Evolutionary conservation across 2,113 vertebrate species (phyloP).

Genomic region (Lasiurus cinereus): DNA sequence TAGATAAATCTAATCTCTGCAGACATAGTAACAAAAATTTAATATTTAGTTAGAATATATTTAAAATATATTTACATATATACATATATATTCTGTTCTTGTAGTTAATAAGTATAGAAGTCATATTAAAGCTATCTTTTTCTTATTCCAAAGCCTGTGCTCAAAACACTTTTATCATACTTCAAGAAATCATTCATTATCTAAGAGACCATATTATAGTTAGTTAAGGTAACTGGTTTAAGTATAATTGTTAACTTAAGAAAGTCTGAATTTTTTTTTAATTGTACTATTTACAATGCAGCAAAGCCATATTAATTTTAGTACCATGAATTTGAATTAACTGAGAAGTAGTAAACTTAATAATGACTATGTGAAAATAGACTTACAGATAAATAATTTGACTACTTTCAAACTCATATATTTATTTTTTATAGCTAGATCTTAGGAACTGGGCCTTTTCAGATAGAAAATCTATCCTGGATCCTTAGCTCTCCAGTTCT

Average conservation of each 20-base stretch:
- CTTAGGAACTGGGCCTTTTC: background rate
- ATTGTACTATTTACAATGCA: constrained; percentile 9
- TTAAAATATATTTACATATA: background rate
- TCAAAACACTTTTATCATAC: background rate
- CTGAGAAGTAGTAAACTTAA: background rate
- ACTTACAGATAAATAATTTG: constrained; percentile 39
- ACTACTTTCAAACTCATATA: constrained; percentile 11
- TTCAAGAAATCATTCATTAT: background rate
- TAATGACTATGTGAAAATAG: background rate
- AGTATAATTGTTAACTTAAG: background rate
- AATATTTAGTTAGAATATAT: background rate
- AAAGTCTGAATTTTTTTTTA: background rate
- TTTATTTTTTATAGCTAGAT: background rate
- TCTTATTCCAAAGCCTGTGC: background rate
- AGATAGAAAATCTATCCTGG: background rate
- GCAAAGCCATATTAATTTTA: background rate
- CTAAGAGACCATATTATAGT: background rate
- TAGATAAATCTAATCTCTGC: background rate
- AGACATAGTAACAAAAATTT: constrained; percentile 1
- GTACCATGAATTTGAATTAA: background rate
- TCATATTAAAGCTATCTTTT: background rate
- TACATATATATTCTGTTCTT: background rate
- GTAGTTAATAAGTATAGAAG: background rate
- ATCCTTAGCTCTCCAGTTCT: background rate
- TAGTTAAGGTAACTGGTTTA: background rate